These are phyloP conservation scores for Nebria salina DNA, from an alignment of 2,888 invertebrate species.

Conservation along the genomic window DNA sequence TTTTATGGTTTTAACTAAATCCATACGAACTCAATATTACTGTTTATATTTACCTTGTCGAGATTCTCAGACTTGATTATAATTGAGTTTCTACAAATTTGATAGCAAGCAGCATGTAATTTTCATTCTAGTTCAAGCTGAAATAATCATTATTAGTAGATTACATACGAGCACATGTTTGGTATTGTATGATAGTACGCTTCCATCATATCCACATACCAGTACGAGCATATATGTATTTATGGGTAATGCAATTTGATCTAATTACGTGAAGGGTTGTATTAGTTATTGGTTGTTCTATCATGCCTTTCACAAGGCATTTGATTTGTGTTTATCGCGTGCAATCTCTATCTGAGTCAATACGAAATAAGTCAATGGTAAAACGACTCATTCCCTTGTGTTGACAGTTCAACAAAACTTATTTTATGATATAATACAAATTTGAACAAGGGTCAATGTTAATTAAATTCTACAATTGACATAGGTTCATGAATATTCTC, in stretches of 20 bases:
- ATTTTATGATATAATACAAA: neutral
- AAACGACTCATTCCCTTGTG: neutral
- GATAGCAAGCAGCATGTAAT: neutral
- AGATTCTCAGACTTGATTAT: neutral
- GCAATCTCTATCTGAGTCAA: neutral
- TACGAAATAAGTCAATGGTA: neutral
- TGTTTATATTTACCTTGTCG: neutral
- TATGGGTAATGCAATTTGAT: neutral
- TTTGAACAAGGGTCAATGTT: slow-evolving; percentile 11
- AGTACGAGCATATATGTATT: neutral
- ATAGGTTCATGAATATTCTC: slow-evolving; percentile 3
- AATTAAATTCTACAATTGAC: slow-evolving; percentile 41
- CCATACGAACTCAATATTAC: no score
- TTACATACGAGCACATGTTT: neutral
- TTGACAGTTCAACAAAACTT: neutral
- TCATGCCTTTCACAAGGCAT: neutral
- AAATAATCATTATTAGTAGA: neutral
- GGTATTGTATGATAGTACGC: neutral
- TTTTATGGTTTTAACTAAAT: no score
- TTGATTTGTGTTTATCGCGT: slow-evolving; percentile 21
- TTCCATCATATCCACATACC: neutral
- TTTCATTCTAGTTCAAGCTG: neutral
- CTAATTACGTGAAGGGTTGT: neutral
- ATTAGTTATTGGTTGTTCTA: neutral
- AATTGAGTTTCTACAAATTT: neutral